Base-by-base conservation (phyloP, 2,113 vertebrate species). In the Dasyurus viverrinus region DNA sequence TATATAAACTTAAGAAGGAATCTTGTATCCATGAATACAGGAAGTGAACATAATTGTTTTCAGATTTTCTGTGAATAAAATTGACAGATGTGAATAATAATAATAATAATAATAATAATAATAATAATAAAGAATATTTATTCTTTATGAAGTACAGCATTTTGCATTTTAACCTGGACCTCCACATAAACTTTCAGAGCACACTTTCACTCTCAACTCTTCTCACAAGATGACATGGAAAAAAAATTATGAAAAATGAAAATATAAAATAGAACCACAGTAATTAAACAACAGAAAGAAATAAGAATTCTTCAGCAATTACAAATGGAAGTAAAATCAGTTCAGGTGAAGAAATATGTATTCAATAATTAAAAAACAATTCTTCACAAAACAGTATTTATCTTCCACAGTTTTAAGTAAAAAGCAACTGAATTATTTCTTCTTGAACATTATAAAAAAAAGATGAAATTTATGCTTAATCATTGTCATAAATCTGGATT, bases 161-260 rank as follows among this genome's bases (percentile, higher is more conserved):
- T 96, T 94, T 94, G 90, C 91, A 48, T 95, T 96, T 54, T 92
- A 95, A 96, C 55, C 94, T 12, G 57, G 54, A 94, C 48, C 42
- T 52, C 96, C 42, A 94, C 60, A 91, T 26, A 96, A 95, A 92
- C 90, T 91, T 94, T 90, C 46, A 52, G 42, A 93, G 52, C 92
- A 47, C 76, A 42, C n/a, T 91, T 60, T 52, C 93, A 52, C 93
- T 92, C 36, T 57, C 46, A 95, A 95, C 91, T 27, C 90, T 95
- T 89, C 96, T 94, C 16, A 92, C 22, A 25, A 25, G 50, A n/a
- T 95, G 68, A 47, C 94, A 89, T 92, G 23, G 47, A 93, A 76
- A 10, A 90, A 93, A 76, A 91, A 89, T 16, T 57, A 57, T 47
- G n/a, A 47, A 26, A 91, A 95, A 57, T 42, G 53, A 8, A 91